Conservation (phyloP, 2,888 invertebrate species). For the Drosophila quinaria region DNA sequence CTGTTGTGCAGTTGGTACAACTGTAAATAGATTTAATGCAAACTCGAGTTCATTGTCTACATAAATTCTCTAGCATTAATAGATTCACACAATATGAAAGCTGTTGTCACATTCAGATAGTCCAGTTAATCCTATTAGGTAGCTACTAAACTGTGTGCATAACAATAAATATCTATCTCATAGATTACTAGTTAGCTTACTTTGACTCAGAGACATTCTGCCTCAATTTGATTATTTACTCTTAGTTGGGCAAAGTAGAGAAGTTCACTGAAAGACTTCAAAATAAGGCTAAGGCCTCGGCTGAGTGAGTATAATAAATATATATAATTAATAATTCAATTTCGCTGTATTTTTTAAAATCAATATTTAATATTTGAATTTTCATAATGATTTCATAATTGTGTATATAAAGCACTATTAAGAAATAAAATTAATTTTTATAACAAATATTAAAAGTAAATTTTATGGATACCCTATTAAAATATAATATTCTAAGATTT, state of each 20-base stretch:
- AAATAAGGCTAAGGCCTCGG: too few species aligned
- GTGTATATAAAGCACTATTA: too few species aligned
- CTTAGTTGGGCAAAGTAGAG: neutral
- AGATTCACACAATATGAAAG: constrained; percentile 22
- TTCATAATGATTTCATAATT: too few species aligned
- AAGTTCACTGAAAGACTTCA: neutral
- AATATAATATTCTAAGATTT: too few species aligned
- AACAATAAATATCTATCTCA: neutral
- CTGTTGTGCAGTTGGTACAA: constrained; percentile 12
- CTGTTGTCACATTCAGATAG: constrained; percentile 1
- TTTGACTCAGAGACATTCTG: neutral
- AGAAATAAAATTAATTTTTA: too few species aligned
- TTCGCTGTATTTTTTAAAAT: too few species aligned
- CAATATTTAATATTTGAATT: too few species aligned
- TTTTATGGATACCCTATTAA: too few species aligned
- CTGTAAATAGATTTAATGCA: constrained; percentile 26
- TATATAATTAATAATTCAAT: too few species aligned
- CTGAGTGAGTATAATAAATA: too few species aligned
- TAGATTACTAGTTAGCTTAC: neutral
- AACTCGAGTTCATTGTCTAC: constrained; percentile 20
- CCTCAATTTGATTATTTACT: neutral
- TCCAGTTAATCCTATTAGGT: constrained; percentile 7
- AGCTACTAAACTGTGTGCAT: constrained; percentile 3
- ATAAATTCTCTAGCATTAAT: constrained; percentile 24
- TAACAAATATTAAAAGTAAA: too few species aligned